Base-by-base conservation (phyloP, 2,113 vertebrate genomes). In the Hoplias malabaricus region DNA sequence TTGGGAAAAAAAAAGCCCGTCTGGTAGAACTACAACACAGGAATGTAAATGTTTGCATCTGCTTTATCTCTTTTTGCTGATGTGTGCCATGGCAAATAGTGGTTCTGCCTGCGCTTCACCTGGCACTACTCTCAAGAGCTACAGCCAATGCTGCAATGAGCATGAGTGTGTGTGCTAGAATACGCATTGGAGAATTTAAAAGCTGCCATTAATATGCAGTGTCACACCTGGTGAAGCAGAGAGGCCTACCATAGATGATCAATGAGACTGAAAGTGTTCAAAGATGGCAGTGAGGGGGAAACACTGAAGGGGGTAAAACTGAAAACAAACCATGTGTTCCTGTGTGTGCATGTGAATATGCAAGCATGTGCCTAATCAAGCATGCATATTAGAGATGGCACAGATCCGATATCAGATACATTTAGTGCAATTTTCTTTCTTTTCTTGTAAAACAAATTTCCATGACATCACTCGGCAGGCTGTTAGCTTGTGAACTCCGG, bases 191-290 rank as follows among this genome's bases (percentile, higher is more conserved):
- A 43, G 63, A 68, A 68, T 73, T 48, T 46, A 59, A 69, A 74
- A 59, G 42, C 53, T 21, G 54, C 42, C 72, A 69, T 61, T 73
- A 65, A 73, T 61, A 81, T 66, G 68, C 79, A 48, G 59, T 13
- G 66, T 23, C 61, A 57, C 75, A 59, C 46, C 38, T 43, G 71
- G 48, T 54, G 31, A 56, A 80, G 27, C 48, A 16, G 38, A 79
- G 61, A 78, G 23, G 42, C 31, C 5, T 31, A n/a, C 67, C 25
- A 7, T 27, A 68, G 50, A 14, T 66, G 56, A 71, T 43, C 36
- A 73, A 54, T 11, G n/a, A 31, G 38, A 69, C 14, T 77, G 40
- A 50, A 36, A 23, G 43, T 65, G 46, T 54, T n/a, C 11, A 63
- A n/a, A 66, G 57, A n/a, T 65, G 43, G 54, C 62, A 73, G 10